Evolutionary conservation across 2,888 invertebrate species (phyloP), one percentile per base, ranked within the genome.

Genomic region (Epirrhoe alternata): DNA sequence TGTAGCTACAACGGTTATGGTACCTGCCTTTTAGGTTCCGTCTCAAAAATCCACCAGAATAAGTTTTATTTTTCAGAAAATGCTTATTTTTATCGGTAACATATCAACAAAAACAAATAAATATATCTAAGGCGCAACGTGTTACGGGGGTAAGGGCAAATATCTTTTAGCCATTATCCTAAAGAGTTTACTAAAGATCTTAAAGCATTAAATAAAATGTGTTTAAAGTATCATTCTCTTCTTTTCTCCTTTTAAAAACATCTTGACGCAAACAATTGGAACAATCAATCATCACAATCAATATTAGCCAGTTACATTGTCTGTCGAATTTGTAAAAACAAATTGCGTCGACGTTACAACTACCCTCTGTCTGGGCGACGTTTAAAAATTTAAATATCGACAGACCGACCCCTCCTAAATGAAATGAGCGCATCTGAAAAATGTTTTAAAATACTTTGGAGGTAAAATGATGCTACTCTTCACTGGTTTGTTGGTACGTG

Each of bases 351-450:
- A 79, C 78, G 68, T 54, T 74, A 75, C 71, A 66, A 62, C 66
- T 72, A 73, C 80, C 78, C 80, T 78, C 82, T 82, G 85, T 85
- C 86, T 86, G 83, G 82, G 84, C 82, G 84, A 85, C 85, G 86
- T 83, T 92, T 88, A 88, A 90, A 91, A 90, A 90, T 90, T 90
- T 90, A 89, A 91, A 91, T 90, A 90, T 89, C 86, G 89, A 86
- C 89, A 89, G 79, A 68, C 77, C 81, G 80, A 82, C 87, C 89
- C 90, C 86, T 86, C 84, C 82, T 81, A 87, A 88, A 90, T 90
- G 85, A 89, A 91, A 89, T 83, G 83, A 80, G 78, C 74, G 79
- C 74, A 79, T 84, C 83, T 84, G 84, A 87, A 88, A 87, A 88
- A 85, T 84, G 78, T 80, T 80, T 69, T 74, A 65, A 71, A 70